Percentiles rank a stretch among this genome's conserved stretches.
Conservation (phyloP, 1,140 invertebrate species). For the Araneus ventricosus region DNA sequence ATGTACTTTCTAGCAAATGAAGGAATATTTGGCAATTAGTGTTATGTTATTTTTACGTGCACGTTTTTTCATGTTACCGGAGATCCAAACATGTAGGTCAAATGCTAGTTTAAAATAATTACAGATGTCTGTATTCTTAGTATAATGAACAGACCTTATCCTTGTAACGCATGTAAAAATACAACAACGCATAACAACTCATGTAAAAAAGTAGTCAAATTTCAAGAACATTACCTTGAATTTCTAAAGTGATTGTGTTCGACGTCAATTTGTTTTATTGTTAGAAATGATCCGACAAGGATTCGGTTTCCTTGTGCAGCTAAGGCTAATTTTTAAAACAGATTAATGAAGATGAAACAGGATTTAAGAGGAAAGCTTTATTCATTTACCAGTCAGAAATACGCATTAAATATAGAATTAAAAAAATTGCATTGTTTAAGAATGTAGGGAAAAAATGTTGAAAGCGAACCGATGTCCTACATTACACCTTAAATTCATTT, state of each 20-base stretch:
- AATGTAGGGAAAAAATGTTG: too few species aligned
- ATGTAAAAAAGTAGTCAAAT: neutral
- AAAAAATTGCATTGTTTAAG: neutral
- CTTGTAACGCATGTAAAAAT: neutral
- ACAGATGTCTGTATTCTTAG: neutral
- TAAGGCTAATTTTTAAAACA: neutral
- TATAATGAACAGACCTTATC: neutral
- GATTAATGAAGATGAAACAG: neutral
- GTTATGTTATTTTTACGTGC: neutral
- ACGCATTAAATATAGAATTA: neutral
- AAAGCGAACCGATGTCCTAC: too few species aligned
- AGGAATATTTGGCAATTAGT: too few species aligned
- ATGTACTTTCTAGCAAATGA: too few species aligned
- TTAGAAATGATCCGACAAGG: neutral
- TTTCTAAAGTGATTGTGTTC: neutral
- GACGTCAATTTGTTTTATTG: neutral
- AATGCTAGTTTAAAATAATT: neutral
- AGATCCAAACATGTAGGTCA: neutral
- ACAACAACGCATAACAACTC: too few species aligned
- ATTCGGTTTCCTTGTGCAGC: neutral
- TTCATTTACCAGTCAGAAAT: neutral
- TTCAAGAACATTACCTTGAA: neutral
- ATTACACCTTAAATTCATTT: too few species aligned
- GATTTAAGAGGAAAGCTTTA: neutral
- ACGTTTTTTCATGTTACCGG: neutral